Conservation (phyloP, 2,113 vertebrate genomes). For the Marmota monax region DNA sequence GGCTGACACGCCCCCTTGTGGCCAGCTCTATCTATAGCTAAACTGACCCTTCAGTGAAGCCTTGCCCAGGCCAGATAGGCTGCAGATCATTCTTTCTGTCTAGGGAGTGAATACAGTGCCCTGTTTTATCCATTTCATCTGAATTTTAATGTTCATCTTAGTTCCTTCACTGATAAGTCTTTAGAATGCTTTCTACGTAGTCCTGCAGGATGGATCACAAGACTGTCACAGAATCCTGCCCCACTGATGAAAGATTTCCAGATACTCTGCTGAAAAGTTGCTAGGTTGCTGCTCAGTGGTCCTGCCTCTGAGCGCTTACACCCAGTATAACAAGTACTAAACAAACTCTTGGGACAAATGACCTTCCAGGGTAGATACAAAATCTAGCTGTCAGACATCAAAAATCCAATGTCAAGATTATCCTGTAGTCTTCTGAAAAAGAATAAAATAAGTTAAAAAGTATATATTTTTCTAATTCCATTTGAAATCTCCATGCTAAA, state of each 20-base stretch:
- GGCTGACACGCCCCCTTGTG: fast-evolving
- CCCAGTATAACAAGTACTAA: conserved; percentile 75
- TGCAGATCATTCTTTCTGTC: not conserved
- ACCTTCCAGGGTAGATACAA: conserved; percentile 59
- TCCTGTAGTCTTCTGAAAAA: conserved; percentile 32
- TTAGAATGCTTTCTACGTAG: not conserved
- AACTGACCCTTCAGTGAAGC: not conserved
- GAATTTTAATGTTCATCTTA: not conserved
- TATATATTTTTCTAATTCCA: conserved; percentile 24
- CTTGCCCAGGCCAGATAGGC: not conserved
- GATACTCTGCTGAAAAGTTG: not conserved
- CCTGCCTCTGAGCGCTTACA: conserved; percentile 53
- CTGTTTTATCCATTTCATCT: not conserved
- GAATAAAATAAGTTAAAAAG: not conserved
- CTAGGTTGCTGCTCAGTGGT: not conserved
- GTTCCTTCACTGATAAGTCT: not conserved
- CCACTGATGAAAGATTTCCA: not conserved
- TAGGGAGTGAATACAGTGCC: not conserved
- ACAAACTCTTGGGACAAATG: conserved; percentile 71
- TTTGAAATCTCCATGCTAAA: not conserved
- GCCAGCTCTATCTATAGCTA: not conserved
- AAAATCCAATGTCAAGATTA: conserved; percentile 50
- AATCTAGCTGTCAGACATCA: conserved; percentile 39
- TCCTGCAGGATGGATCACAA: not conserved
- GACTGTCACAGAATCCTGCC: not conserved